A percentile compares a stretch with the other conserved stretches of the same genome.
phyloP scores from a whole-genome alignment of 1,140 invertebrate genomes.

The Scaptodrosophila lebanonensis region DNA sequence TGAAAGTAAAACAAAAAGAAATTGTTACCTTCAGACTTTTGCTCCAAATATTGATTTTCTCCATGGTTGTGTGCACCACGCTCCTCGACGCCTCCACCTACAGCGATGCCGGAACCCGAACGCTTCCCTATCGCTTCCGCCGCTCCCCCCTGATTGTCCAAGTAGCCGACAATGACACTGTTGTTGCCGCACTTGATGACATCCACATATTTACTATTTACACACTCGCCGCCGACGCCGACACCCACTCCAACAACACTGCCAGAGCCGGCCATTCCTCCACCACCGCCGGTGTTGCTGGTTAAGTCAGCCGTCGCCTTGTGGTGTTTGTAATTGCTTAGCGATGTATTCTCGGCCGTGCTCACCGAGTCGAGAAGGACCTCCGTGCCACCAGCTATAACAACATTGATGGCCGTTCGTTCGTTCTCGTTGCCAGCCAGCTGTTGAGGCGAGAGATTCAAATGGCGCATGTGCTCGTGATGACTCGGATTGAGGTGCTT shows the following conservation, averaged over 20 bases:
- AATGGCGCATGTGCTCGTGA: conserved; percentile 22
- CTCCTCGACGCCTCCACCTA: neutral
- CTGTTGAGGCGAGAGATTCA: conserved; percentile 24
- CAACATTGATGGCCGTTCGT: conserved; percentile 5
- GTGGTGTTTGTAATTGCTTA: conserved; percentile 29
- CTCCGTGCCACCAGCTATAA: conserved; percentile 22
- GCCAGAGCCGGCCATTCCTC: neutral
- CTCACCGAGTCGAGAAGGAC: conserved; percentile 19
- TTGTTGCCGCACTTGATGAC: conserved; percentile 14
- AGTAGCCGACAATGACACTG: neutral
- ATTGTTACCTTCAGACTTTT: conserved; percentile 40
- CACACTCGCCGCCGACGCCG: conserved; percentile 4
- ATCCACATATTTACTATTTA: conserved; percentile 16
- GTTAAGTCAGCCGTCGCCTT: conserved; percentile 9
- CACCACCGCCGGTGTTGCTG: no score
- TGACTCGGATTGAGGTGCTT: conserved; percentile 31
- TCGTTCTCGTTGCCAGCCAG: neutral
- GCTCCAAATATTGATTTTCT: conserved; percentile 35
- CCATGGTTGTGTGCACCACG: neutral
- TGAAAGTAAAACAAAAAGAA: no score
- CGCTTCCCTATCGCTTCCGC: neutral
- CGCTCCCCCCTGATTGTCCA: conserved; percentile 1
- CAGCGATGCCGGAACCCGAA: no score
- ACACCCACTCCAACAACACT: neutral
- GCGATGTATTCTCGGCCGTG: conserved; percentile 10